Base-by-base conservation (phyloP, 2,113 vertebrate species). In the Ceratotherium simum region DNA sequence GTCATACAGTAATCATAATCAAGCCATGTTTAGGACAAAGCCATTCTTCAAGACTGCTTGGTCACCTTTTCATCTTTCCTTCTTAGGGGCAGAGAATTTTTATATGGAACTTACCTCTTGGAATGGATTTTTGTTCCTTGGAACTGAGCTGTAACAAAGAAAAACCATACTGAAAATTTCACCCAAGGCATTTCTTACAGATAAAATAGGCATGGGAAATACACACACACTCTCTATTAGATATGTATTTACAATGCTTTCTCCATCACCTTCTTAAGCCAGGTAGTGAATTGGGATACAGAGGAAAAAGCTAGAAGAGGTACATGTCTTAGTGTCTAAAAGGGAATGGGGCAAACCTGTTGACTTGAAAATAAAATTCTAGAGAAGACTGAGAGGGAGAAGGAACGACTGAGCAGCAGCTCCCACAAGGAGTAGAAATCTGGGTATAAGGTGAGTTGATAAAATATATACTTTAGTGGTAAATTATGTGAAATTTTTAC, bases 61-160 rank as follows among this genome's bases (percentile, higher is more conserved):
- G 42, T 75, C 21, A 95, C 18, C 17, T 88, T 80, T 92, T 87
- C 51, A 72, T 85, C 39, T 62, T 93, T 75, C 36, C 36, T 88
- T 95, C 85, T 51, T 42, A 89, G 54, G 60, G 73, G 36, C 13
- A 84, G 11, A 83, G 29, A 93, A 83, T 73, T 96, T 97, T 97
- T 97, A 33, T 91, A 69, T 0, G 0, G 58, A 75, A 95, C 99
- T 99, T 98, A 99, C 99, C 99, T 99, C 99, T 98, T 99, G 99
- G 98, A 99, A 99, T 88, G 99, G 99, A 98, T 99, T 99, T 99
- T 99, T 99, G 98, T 99, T 99, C 98, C 99, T 99, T 98, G 99
- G 99, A 98, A 99, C 99, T 97, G 99, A 99, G 98, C 99, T 99
- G 98, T 65, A 96, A 98, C 89, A 97, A 97, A 97, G 96, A 94